Conservation (phyloP, 1,140 invertebrate genomes). For the Hypsibius dujardini region DNA sequence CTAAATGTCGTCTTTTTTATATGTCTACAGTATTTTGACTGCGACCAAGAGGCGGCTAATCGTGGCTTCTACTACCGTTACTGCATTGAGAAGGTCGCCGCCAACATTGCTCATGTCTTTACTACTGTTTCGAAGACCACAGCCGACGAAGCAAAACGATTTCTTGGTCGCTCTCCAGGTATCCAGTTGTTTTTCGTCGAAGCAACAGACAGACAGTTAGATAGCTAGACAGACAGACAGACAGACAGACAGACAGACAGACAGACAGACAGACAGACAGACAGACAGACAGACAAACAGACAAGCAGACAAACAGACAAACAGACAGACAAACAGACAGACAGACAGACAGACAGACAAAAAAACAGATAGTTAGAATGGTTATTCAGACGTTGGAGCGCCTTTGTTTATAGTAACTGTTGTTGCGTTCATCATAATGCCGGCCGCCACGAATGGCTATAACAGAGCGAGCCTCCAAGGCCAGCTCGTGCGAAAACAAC, state of each 20-base stretch:
- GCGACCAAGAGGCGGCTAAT: neutral
- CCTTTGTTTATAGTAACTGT: constrained; percentile 31
- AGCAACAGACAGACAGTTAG: constrained; percentile 25
- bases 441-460: constrained; percentile 38
- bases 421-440: constrained; percentile 42
- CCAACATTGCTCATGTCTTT: neutral
- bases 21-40: neutral
- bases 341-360: no score
- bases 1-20: neutral
- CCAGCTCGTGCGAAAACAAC: constrained; percentile 40
- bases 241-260: no score
- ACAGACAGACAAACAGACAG: no score
- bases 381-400: no score
- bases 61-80: constrained; percentile 5
- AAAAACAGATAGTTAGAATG: no score
- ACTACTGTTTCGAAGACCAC: neutral
- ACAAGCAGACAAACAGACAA: no score
- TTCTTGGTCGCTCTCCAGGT: neutral
- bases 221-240: no score
- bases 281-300: no score
- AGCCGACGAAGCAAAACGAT: neutral
- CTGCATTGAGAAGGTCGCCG: constrained; percentile 8
- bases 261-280: no score
- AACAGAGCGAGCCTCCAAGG: constrained; percentile 41
- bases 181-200: constrained; percentile 36